Evolutionary conservation across 2,797 vertebrate species (phyloP).

Genomic region (Phrynocephalus forsythii): DNA sequence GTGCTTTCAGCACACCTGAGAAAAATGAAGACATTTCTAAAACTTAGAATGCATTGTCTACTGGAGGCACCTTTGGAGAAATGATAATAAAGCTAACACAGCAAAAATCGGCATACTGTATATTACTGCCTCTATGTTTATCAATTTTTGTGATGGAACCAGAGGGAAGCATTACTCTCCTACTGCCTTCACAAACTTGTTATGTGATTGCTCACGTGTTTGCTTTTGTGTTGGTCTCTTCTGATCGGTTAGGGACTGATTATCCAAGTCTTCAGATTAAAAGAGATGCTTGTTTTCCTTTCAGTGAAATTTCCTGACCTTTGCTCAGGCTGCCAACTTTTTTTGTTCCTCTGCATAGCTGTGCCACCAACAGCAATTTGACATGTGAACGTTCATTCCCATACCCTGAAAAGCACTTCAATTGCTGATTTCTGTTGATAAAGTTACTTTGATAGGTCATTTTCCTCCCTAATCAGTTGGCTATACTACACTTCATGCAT

Average conservation of each 20-base stretch:
- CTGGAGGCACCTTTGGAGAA: neutral
- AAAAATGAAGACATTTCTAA: slow-evolving; percentile 1
- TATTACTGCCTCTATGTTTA: slow-evolving; percentile 23
- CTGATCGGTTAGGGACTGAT: neutral
- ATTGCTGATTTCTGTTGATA: neutral
- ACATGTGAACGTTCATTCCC: neutral
- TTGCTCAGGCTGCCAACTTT: neutral
- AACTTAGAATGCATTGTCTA: slow-evolving; percentile 26
- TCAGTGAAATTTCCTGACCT: too few relatives aligned
- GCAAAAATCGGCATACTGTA: slow-evolving; percentile 37
- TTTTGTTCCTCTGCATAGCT: neutral
- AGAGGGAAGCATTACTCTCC: slow-evolving; percentile 24
- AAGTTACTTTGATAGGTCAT: neutral
- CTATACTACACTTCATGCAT: neutral
- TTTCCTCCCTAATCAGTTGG: neutral
- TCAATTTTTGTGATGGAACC: slow-evolving; percentile 14
- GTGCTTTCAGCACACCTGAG: neutral
- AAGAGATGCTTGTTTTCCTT: neutral
- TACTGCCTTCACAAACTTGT: slow-evolving; percentile 21
- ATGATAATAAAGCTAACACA: slow-evolving; percentile 34
- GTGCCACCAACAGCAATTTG: neutral
- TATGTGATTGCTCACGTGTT: neutral
- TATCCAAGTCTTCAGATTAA: neutral
- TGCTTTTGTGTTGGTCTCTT: neutral
- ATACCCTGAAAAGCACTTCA: neutral